Evolutionary conservation across 2,113 vertebrate genomes (phyloP).

Genomic region (Emydocephalus ijimae): DNA sequence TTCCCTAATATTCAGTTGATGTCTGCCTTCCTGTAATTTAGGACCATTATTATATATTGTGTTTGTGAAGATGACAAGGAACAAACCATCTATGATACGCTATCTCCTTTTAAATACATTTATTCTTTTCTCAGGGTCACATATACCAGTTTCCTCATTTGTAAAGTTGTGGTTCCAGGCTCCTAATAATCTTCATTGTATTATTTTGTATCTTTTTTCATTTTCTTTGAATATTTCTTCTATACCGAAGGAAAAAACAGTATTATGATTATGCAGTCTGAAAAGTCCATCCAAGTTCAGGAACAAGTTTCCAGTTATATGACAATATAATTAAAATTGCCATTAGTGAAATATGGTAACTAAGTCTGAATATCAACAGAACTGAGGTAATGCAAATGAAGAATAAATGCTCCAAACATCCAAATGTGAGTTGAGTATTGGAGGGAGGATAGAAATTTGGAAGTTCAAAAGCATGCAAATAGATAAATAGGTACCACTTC

Average conservation of each 20-base stretch:
- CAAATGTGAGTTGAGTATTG: not conserved
- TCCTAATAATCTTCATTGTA: not conserved
- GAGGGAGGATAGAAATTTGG: not conserved
- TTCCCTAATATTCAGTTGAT: not conserved
- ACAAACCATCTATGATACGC: not conserved
- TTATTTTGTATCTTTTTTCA: not conserved
- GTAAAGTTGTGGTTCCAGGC: not conserved
- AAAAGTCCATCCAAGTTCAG: not conserved
- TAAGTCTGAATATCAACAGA: not conserved
- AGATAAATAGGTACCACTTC: not conserved
- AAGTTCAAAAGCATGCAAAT: not conserved
- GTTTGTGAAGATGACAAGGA: not conserved
- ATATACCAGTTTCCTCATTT: not conserved
- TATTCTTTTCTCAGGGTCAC: not conserved
- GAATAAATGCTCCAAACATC: not conserved
- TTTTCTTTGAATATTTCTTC: not conserved
- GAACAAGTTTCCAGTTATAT: not conserved
- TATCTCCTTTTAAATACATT: not conserved
- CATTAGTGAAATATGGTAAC: not conserved
- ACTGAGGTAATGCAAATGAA: not conserved
- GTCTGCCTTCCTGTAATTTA: not conserved
- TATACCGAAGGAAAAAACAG: not conserved
- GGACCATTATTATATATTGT: not conserved
- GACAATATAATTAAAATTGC: not conserved
- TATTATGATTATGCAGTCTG: not conserved